Conservation (phyloP, 2,797 vertebrate species). For the Coendou prehensilis region DNA sequence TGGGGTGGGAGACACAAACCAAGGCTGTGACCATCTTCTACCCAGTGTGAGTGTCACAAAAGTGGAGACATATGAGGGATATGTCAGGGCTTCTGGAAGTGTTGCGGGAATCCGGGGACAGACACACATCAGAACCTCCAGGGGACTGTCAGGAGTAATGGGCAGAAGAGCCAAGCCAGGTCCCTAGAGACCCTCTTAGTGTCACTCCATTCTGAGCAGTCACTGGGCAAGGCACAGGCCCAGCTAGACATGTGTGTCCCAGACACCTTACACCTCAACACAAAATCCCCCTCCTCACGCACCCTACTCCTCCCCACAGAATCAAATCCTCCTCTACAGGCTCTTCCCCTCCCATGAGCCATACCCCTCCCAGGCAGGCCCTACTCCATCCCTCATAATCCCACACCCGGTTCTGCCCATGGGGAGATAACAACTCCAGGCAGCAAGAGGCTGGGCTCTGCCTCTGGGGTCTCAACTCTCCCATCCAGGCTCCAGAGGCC, state of each 20-base stretch:
- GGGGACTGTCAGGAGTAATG: background rate
- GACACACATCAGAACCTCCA: background rate
- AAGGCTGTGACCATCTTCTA: background rate
- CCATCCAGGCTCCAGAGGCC: background rate
- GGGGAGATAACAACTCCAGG: no score
- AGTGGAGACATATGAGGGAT: background rate
- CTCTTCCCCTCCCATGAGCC: background rate
- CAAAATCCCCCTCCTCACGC: background rate
- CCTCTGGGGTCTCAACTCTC: background rate
- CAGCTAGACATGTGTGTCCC: background rate
- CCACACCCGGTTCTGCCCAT: background rate
- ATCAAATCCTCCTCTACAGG: background rate
- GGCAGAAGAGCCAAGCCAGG: background rate
- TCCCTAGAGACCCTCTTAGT: background rate
- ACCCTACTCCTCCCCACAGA: background rate
- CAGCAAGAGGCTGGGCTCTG: background rate
- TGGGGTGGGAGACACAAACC: background rate
- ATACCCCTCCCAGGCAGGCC: background rate
- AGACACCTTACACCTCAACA: background rate
- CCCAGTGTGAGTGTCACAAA: background rate
- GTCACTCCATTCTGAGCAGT: background rate
- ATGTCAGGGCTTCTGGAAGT: background rate
- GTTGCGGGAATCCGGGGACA: background rate
- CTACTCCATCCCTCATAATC: background rate
- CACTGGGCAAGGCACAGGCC: background rate